phyloP scores from a whole-genome alignment of 2,888 invertebrate genomes.

The Noctua janthe region DNA sequence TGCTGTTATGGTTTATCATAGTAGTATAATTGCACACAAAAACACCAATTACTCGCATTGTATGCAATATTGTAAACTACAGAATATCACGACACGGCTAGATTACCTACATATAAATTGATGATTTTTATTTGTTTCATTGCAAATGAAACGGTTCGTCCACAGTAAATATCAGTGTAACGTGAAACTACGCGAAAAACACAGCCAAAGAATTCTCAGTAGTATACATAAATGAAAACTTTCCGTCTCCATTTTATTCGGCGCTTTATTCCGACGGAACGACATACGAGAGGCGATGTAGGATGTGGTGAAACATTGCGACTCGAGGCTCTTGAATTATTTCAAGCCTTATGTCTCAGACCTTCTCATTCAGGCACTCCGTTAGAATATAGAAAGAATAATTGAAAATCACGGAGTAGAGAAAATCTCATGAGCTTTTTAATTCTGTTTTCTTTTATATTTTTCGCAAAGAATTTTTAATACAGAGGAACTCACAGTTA shows the following conservation, averaged over 20 bases:
- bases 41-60: background rate
- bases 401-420: slow-evolving; percentile 53
- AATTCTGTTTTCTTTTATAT: slow-evolving; percentile 8
- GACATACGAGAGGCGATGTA: slow-evolving; percentile 40
- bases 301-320: slow-evolving; percentile 60
- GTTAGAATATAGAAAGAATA: slow-evolving; percentile 50
- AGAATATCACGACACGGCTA: no score
- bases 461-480: background rate
- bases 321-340: slow-evolving; percentile 62
- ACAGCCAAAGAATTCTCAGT: slow-evolving; percentile 9
- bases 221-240: slow-evolving; percentile 61
- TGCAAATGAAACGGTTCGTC: slow-evolving; percentile 1
- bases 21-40: background rate
- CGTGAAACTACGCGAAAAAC: slow-evolving; percentile 20
- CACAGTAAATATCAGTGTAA: background rate
- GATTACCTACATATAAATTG: background rate
- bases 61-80: no score
- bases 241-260: slow-evolving; percentile 55
- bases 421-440: slow-evolving; percentile 6
- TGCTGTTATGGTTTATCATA: background rate
- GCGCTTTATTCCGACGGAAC: slow-evolving; percentile 56
- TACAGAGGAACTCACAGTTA: slow-evolving; percentile 3
- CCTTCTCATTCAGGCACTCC: slow-evolving; percentile 54
- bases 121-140: no score
- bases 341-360: slow-evolving; percentile 54